Evolutionary conservation across 2,113 vertebrate species (phyloP).

Genomic region (Nestor notabilis): DNA sequence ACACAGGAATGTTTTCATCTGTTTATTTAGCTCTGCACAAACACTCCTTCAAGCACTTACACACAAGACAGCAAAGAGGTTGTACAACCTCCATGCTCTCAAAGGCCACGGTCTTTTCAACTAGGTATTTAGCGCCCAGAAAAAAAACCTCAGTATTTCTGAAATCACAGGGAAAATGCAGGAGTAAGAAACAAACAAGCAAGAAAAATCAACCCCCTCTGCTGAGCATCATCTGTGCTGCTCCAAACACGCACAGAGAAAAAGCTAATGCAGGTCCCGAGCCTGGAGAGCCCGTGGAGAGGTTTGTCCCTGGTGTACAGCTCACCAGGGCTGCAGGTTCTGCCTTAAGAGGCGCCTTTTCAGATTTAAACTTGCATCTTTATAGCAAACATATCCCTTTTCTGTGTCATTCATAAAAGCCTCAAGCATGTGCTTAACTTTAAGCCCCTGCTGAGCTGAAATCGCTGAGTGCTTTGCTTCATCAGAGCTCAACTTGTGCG

Average conservation of each 20-base stretch:
- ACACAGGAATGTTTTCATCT: background rate
- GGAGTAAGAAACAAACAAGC: background rate
- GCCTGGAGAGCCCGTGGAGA: fast-evolving
- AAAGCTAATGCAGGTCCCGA: background rate
- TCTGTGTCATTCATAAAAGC: background rate
- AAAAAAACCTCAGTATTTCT: background rate
- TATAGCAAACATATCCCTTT: background rate
- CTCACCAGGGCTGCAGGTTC: background rate
- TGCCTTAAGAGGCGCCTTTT: background rate
- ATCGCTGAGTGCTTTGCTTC: background rate
- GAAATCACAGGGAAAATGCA: background rate
- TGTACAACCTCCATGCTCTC: background rate
- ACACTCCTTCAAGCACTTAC: background rate
- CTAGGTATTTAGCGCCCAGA: background rate
- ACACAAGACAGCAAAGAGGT: background rate
- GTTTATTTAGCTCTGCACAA: background rate
- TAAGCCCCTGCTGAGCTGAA: background rate
- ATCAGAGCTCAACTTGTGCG: background rate
- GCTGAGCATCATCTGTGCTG: fast-evolving
- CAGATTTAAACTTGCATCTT: background rate
- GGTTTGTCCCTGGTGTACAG: background rate
- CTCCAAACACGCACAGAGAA: background rate
- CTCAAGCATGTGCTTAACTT: background rate
- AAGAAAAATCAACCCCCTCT: background rate
- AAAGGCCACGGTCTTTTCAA: background rate